A percentile compares a stretch with the other conserved stretches of the same genome.
These are phyloP conservation scores for Xylota segnis DNA, from an alignment of 2,888 invertebrate species.

Conservation along the genomic window DNA sequence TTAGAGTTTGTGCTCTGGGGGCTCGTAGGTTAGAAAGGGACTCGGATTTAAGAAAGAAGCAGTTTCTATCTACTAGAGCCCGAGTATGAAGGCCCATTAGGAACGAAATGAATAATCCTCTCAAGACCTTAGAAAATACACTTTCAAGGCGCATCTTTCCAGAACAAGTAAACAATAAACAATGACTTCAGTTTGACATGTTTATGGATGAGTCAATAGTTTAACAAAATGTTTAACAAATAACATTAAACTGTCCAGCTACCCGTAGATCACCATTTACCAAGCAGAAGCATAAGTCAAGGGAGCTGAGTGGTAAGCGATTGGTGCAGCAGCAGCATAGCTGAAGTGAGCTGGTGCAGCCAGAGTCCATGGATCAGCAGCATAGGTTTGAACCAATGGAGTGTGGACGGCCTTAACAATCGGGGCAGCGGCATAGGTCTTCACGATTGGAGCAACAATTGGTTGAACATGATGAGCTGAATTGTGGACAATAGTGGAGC, in stretches of 20 bases:
- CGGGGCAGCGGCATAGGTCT: conserved; percentile 76
- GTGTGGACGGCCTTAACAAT: conserved; percentile 15
- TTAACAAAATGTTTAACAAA: conserved; percentile 50
- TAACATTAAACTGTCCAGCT: conserved; percentile 19
- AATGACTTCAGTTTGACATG: no score
- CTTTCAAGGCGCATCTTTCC: no score
- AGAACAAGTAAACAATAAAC: no score
- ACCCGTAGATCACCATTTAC: conserved; percentile 2
- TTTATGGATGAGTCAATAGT: background rate
- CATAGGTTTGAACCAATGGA: conserved; percentile 27
- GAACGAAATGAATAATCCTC: no score
- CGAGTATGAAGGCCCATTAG: no score
- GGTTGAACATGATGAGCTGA: conserved; percentile 81
- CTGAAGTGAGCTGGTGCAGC: conserved; percentile 32
- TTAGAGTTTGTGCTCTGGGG: no score
- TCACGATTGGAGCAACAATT: conserved; percentile 80
- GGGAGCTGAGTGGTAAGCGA: background rate
- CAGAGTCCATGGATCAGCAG: conserved; percentile 1
- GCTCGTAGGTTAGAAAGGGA: no score
- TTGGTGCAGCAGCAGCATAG: conserved; percentile 65
- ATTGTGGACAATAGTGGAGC: conserved; percentile 85
- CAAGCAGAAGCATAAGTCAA: conserved; percentile 68
- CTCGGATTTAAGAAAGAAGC: no score
- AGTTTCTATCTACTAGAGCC: no score
- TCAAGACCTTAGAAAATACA: no score